Conservation (phyloP, 2,797 vertebrate species). For the Acanthiza pusilla region DNA sequence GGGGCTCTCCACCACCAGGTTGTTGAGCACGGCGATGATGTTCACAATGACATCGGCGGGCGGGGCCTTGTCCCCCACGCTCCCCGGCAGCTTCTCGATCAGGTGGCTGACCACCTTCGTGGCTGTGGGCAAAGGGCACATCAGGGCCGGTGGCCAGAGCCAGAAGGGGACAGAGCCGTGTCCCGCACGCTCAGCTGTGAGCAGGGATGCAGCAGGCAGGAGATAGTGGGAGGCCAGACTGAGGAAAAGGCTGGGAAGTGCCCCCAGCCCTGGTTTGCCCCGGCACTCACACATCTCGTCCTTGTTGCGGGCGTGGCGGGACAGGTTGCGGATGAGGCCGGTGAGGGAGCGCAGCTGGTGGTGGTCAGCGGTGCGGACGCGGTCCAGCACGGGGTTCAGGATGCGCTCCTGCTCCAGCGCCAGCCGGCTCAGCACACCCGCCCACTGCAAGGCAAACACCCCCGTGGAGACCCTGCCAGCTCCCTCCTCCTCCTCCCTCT, state of each 20-base stretch:
- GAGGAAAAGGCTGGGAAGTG: neutral
- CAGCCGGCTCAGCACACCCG: constrained; percentile 83
- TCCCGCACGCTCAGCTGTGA: rapidly evolving
- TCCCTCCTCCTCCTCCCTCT: neutral
- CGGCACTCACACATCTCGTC: constrained; percentile 83
- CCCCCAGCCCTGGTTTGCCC: rapidly evolving
- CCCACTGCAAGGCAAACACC: constrained; percentile 78
- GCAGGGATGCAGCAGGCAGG: neutral
- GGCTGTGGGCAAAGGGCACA: constrained; percentile 65
- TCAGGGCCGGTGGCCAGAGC: neutral
- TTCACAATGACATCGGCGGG: constrained; percentile 85
- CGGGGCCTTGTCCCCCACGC: constrained; percentile 71
- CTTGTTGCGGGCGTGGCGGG: constrained; percentile 85
- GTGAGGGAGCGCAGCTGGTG: constrained; percentile 87
- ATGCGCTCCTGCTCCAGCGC: constrained; percentile 87
- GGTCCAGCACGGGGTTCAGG: constrained; percentile 82
- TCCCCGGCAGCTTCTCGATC: constrained; percentile 80
- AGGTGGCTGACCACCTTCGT: constrained; percentile 83
- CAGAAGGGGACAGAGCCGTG: neutral
- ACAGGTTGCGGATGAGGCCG: constrained; percentile 89
- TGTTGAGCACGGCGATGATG: constrained; percentile 90
- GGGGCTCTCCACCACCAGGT: constrained; percentile 84
- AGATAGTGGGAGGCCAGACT: rapidly evolving
- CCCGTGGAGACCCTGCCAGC: rapidly evolving
- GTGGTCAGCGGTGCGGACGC: constrained; percentile 76